Evolutionary conservation across 2,888 invertebrate species (phyloP), one percentile per base, ranked within the genome.

Genomic region (Amiota communis): DNA sequence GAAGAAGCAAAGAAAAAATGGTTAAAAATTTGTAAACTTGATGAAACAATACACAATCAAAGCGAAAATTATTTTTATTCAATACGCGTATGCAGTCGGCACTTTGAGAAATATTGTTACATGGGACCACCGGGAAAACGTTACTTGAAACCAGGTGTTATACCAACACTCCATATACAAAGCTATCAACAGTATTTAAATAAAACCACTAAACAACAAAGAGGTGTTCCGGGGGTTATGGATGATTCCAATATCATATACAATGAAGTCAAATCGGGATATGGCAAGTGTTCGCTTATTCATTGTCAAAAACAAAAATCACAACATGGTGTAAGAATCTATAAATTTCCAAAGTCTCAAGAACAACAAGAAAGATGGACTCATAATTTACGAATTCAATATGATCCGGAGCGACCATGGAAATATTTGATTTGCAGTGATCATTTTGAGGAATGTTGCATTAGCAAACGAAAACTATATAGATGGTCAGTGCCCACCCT

Each of bases 401-500:
- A 82, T 59, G 84, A 85, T 47, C 82, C 82, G 8, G 71, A 75
- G 2, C 76, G 80, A 0, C 85, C 87, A 15, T 85, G 87, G 80
- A 86, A 86, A 64, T 84, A 79, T 2, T 79, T 84, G 76, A 85
- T 84, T 17, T 84, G 84, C 56, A 83, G 85, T 71, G 85, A 69
- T 1, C 84, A 84, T 49, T 84, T 84, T 46, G 86, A 84, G 49
- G 69, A 78, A 6, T 69, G 70, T 4, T 84, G 86, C 67, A 79
- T 83, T 6, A 73, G 77, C 23, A 72, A 79, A 13, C 75, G 86
- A 12, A 83, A 84, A 67, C 77, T 87, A 13, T 80, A 83, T 3
- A 80, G 82, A 20, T 88, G 87, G 88, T 85, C 88, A 2, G 80
- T 87, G 69, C 87, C 87, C 6, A 87, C 87, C 0, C 73, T 87